phyloP scores from a whole-genome alignment of 1,140 invertebrate genomes.

The Drosophila pandora region DNA sequence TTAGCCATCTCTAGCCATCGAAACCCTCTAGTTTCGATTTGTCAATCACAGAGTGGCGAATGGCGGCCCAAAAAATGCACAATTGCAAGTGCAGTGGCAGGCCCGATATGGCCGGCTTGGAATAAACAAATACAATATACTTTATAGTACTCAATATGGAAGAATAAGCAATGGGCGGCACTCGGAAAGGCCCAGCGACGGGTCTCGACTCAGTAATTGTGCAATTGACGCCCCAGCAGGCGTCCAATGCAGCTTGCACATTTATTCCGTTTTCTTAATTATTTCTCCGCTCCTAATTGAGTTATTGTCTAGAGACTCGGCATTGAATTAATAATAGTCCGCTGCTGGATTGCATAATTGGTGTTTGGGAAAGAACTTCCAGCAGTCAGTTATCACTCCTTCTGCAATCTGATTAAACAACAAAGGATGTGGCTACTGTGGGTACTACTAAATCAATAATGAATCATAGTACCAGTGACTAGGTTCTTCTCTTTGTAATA shows the following conservation, averaged over 20 bases:
- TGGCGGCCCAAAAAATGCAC: too few relatives aligned
- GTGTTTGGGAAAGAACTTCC: too few relatives aligned
- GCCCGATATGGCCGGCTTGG: conserved; percentile 30
- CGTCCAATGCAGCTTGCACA: conserved; percentile 48
- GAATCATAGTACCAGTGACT: too few relatives aligned
- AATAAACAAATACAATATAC: conserved; percentile 16
- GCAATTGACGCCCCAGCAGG: conserved; percentile 48
- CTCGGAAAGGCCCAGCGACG: conserved; percentile 39
- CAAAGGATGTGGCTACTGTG: conserved; percentile 17
- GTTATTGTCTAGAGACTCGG: conserved; percentile 49
- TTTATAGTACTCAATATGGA: neutral
- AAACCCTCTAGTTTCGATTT: conserved; percentile 3
- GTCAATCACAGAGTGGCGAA: conserved; percentile 18
- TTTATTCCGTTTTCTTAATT: conserved; percentile 19
- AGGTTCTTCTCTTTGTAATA: too few relatives aligned
- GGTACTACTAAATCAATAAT: too few relatives aligned
- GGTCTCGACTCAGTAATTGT: conserved; percentile 39
- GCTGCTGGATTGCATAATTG: conserved; percentile 39
- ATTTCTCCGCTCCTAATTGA: conserved; percentile 43
- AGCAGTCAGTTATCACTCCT: neutral
- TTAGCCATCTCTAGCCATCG: too few relatives aligned
- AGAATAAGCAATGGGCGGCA: conserved; percentile 31
- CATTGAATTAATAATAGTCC: conserved; percentile 50
- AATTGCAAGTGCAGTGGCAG: conserved; percentile 30
- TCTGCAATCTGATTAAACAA: conserved; percentile 5